phyloP scores from a whole-genome alignment of 2,797 vertebrate species.

The Luscinia luscinia region DNA sequence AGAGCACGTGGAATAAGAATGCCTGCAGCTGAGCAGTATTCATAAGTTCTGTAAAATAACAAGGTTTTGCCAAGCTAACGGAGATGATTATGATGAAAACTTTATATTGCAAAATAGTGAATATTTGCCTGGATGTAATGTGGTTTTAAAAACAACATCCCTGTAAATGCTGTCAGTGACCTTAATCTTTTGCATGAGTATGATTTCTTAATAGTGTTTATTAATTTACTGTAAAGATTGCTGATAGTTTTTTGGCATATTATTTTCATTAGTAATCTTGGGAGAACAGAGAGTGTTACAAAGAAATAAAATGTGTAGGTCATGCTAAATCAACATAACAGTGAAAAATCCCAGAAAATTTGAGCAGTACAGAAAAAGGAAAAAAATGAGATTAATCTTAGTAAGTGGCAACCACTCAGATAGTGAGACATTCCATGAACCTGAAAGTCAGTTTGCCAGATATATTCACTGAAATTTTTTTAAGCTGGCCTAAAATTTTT shows the following conservation, averaged over 20 bases:
- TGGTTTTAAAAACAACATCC: neutral
- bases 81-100: neutral
- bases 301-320: neutral
- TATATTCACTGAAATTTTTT: neutral
- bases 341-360: neutral
- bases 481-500: neutral
- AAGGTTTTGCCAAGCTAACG: neutral
- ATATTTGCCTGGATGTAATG: neutral
- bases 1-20: neutral
- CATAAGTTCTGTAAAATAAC: neutral
- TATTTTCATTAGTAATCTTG: neutral
- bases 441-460: neutral
- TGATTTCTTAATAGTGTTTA: slow-evolving; percentile 9
- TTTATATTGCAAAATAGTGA: neutral
- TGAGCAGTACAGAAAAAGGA: neutral
- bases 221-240: neutral
- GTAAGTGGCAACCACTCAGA: neutral
- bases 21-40: neutral
- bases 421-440: neutral
- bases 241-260: neutral
- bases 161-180: neutral
- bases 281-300: neutral
- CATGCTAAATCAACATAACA: neutral
- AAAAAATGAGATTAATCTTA: neutral
- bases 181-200: neutral